Percentiles rank a stretch among this genome's conserved stretches.
Evolutionary conservation across 1,140 invertebrate species (phyloP).

Genomic region (Apocrypta bakeri): DNA sequence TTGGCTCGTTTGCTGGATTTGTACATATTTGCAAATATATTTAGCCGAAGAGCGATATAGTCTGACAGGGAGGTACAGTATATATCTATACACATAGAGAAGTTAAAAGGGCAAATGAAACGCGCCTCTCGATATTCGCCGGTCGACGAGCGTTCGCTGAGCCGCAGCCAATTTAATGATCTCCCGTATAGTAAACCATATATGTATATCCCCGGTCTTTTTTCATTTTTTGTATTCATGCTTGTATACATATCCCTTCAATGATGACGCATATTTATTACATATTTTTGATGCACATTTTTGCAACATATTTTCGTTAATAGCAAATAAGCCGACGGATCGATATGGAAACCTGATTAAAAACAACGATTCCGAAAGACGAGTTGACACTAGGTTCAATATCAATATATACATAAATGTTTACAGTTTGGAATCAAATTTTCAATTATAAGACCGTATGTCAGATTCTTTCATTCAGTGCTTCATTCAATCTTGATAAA

Average conservation of each 20-base stretch:
- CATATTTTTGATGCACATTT: slow-evolving; percentile 30
- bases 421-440: slow-evolving; percentile 24
- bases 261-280: slow-evolving; percentile 38
- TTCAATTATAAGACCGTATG: neutral
- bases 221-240: slow-evolving; percentile 1
- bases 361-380: too few relatives aligned
- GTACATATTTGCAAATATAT: slow-evolving; percentile 73
- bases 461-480: neutral
- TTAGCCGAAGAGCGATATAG: slow-evolving; percentile 58
- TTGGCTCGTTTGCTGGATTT: slow-evolving; percentile 57
- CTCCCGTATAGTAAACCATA: slow-evolving; percentile 46
- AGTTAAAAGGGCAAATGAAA: slow-evolving; percentile 70
- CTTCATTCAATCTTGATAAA: neutral
- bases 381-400: too few relatives aligned
- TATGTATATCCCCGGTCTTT: slow-evolving; percentile 27
- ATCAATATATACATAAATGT: neutral
- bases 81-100: slow-evolving; percentile 43
- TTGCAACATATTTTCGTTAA: too few relatives aligned
- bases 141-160: slow-evolving; percentile 59
- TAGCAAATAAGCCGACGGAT: slow-evolving; percentile 30
- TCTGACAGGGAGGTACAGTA: neutral
- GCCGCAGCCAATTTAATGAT: slow-evolving; percentile 69
- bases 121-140: slow-evolving; percentile 59
- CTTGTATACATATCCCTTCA: slow-evolving; percentile 9
- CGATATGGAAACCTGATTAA: too few relatives aligned